A percentile compares a stretch with the other conserved stretches of the same genome.
These are phyloP conservation scores for Rhyzopertha dominica DNA, from an alignment of 1,140 invertebrate genomes.

Conservation along the genomic window DNA sequence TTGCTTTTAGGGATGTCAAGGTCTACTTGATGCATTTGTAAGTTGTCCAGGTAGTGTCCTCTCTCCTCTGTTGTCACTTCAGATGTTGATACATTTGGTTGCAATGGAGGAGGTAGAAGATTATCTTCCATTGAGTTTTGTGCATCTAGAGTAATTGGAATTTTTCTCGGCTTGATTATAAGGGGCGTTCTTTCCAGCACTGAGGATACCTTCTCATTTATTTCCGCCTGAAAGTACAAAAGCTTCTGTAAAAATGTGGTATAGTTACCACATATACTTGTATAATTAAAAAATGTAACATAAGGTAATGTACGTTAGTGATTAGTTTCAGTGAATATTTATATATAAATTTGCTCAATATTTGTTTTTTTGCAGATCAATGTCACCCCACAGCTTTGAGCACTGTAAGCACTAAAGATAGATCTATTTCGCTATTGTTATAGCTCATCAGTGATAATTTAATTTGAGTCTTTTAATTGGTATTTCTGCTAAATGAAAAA, in stretches of 20 bases:
- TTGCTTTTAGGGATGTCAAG: constrained; percentile 25
- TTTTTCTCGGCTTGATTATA: constrained; percentile 62
- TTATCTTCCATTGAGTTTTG: constrained; percentile 44
- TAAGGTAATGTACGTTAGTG: no score
- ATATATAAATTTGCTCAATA: no score
- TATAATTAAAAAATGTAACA: no score
- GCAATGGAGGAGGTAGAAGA: constrained; percentile 43
- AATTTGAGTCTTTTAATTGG: no score
- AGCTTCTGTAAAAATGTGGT: no score
- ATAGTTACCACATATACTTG: no score
- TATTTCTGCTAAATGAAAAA: constrained; percentile 19
- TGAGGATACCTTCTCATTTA: constrained; percentile 59
- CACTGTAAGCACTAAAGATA: no score
- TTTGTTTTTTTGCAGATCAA: no score
- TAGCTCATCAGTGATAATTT: no score
- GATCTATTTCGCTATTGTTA: no score
- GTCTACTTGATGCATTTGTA: constrained; percentile 22
- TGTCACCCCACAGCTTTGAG: no score
- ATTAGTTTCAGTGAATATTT: no score
- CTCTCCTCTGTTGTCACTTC: constrained; percentile 13
- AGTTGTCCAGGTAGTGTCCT: constrained; percentile 32
- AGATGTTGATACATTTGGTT: constrained; percentile 30
- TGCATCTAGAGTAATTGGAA: constrained; percentile 56
- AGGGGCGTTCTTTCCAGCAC: constrained; percentile 66
- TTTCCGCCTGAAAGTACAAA: constrained; percentile 60